These are phyloP conservation scores for Eupithecia pulchellata DNA, from an alignment of 2,888 invertebrate genomes.

Conservation along the genomic window DNA sequence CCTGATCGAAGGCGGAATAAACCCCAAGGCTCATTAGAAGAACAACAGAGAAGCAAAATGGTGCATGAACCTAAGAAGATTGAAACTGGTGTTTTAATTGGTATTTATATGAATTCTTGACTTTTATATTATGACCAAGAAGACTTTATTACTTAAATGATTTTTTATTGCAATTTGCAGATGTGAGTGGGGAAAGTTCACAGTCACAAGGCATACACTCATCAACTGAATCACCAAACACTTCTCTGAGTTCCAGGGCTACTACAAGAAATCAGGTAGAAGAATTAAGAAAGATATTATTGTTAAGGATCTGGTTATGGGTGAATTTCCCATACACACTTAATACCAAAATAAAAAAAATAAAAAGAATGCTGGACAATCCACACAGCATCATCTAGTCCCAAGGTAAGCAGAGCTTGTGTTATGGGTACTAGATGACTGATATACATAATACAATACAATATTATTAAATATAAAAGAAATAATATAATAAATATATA, in stretches of 20 bases:
- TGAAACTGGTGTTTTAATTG: constrained; percentile 78
- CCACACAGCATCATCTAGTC: no score
- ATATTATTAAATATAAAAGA: no score
- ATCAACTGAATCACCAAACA: constrained; percentile 39
- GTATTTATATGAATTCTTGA: constrained; percentile 49
- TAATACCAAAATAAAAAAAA: no score
- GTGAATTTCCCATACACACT: no score
- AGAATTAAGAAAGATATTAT: background rate
- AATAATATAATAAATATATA: no score
- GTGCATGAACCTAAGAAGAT: constrained; percentile 79
- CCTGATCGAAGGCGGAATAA: constrained; percentile 70
- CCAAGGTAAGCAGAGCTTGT: no score
- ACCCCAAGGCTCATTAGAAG: constrained; percentile 45
- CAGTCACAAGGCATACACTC: constrained; percentile 42
- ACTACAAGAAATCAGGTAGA: constrained; percentile 39
- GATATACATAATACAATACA: no score
- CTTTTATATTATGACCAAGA: background rate
- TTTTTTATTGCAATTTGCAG: constrained; percentile 24
- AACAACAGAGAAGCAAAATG: constrained; percentile 64
- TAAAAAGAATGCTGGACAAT: no score
- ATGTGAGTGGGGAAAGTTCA: constrained; percentile 42
- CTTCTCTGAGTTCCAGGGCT: constrained; percentile 35
- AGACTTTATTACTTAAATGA: background rate
- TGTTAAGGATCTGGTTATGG: no score
- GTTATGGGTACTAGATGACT: no score